A percentile compares a stretch with the other conserved stretches of the same genome.
Evolutionary conservation across 1,140 invertebrate genomes (phyloP).

Genomic region (Pomacea maculata): DNA sequence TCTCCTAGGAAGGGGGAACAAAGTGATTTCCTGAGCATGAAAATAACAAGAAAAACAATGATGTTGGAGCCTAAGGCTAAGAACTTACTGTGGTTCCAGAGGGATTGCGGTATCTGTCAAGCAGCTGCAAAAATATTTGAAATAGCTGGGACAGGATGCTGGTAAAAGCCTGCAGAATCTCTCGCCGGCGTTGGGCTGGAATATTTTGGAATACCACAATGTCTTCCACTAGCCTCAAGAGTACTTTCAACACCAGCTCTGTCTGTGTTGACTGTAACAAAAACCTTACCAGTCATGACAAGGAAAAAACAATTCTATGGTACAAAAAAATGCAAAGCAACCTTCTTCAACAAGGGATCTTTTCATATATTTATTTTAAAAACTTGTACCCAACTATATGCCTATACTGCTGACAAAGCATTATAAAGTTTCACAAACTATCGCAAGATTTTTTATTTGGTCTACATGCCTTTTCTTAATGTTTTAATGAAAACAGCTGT

Average conservation of each 20-base stretch:
- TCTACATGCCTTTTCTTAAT: not conserved
- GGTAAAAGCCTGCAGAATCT: slow-evolving; percentile 86
- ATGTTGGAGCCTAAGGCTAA: not conserved
- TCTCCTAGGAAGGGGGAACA: not conserved
- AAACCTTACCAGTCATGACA: not conserved
- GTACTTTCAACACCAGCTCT: slow-evolving; percentile 86
- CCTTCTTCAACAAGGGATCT: too few species aligned
- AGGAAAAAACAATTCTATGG: not conserved
- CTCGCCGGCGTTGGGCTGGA: slow-evolving; percentile 78
- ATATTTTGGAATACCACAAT: slow-evolving; percentile 80
- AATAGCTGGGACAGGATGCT: slow-evolving; percentile 87
- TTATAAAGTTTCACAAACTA: too few species aligned
- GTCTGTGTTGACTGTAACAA: slow-evolving; percentile 76
- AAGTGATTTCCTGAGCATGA: not conserved
- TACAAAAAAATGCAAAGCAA: too few species aligned
- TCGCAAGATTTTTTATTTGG: not conserved
- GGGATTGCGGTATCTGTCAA: slow-evolving; percentile 32
- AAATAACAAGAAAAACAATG: slow-evolving; percentile 1
- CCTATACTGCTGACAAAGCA: too few species aligned
- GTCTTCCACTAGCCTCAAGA: slow-evolving; percentile 88
- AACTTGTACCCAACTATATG: too few species aligned
- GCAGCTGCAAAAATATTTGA: slow-evolving; percentile 70
- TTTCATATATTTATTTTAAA: too few species aligned
- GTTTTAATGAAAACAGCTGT: not conserved
- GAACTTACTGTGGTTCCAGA: slow-evolving; percentile 21